Conservation (phyloP, 2,113 vertebrate genomes). For the Pedetes capensis region DNA sequence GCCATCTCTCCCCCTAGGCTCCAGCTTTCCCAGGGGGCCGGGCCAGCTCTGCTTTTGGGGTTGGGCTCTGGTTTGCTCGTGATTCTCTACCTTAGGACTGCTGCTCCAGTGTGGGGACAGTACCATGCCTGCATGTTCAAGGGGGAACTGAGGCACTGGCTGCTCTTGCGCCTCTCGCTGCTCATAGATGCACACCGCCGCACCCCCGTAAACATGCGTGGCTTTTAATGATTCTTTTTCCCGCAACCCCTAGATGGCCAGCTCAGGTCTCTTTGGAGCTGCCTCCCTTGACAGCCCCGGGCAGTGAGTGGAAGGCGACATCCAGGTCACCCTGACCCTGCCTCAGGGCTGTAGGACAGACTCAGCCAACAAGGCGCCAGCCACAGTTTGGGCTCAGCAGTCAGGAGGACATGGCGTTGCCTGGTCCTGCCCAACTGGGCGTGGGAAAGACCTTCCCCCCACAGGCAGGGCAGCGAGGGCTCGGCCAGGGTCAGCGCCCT, state of each 20-base stretch:
- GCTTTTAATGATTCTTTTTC: accelerated
- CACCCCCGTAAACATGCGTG: accelerated
- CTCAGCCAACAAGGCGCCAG: background rate
- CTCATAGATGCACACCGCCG: no score
- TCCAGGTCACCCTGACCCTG: background rate
- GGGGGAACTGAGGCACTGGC: background rate
- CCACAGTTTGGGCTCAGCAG: no score
- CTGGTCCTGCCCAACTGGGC: accelerated
- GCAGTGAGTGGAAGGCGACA: background rate
- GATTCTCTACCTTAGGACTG: background rate
- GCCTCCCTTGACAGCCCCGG: accelerated
- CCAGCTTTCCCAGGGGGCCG: background rate
- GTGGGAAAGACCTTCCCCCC: background rate
- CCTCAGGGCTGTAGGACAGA: no score
- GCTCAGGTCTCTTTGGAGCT: background rate
- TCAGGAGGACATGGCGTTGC: no score
- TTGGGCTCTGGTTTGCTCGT: background rate
- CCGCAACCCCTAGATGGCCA: background rate
- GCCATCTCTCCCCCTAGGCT: background rate
- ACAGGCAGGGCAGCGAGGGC: background rate
- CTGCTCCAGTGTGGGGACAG: accelerated
- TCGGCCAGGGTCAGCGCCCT: background rate
- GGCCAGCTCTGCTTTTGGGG: accelerated
- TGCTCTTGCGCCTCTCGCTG: no score
- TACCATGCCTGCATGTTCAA: accelerated